These are phyloP conservation scores for Pristionchus mayeri DNA, from an alignment of 2,888 invertebrate species.

Conservation along the genomic window DNA sequence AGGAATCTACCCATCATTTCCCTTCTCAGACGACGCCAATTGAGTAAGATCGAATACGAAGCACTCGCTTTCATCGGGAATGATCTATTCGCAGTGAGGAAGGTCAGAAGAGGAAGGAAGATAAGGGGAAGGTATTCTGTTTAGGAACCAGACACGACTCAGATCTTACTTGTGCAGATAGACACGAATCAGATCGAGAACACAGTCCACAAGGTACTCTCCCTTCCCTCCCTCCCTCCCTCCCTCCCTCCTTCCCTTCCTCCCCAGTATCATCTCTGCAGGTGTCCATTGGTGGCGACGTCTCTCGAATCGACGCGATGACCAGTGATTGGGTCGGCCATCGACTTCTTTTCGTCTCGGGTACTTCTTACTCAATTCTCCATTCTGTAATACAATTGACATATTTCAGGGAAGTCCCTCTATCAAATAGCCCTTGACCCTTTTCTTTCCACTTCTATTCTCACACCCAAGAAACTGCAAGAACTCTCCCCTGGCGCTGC, in stretches of 20 bases:
- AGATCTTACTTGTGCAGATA: constrained; percentile 70
- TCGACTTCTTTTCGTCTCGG: constrained; percentile 69
- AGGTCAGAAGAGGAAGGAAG: too few species aligned
- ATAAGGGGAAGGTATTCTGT: too few species aligned
- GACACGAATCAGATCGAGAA: constrained; percentile 69
- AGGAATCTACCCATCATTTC: not conserved
- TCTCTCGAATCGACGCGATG: constrained; percentile 71
- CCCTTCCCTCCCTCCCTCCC: not conserved
- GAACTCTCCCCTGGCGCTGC: constrained; percentile 69
- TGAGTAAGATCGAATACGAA: constrained; percentile 65
- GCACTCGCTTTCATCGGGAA: constrained; percentile 73
- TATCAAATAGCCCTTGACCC: constrained; percentile 70
- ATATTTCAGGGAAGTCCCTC: constrained; percentile 35
- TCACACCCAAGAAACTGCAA: constrained; percentile 70
- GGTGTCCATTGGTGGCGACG: constrained; percentile 69
- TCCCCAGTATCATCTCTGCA: too few species aligned
- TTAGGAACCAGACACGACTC: constrained; percentile 67
- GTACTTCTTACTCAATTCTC: constrained; percentile 42
- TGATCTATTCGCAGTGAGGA: constrained; percentile 72
- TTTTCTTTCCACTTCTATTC: constrained; percentile 64
- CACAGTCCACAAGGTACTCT: constrained; percentile 62
- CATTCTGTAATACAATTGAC: not conserved
- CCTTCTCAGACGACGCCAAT: constrained; percentile 6
- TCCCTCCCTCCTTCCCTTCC: not conserved
- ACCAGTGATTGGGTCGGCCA: constrained; percentile 75